Conservation (phyloP, 2,888 invertebrate species). For the Folsomia candida region DNA sequence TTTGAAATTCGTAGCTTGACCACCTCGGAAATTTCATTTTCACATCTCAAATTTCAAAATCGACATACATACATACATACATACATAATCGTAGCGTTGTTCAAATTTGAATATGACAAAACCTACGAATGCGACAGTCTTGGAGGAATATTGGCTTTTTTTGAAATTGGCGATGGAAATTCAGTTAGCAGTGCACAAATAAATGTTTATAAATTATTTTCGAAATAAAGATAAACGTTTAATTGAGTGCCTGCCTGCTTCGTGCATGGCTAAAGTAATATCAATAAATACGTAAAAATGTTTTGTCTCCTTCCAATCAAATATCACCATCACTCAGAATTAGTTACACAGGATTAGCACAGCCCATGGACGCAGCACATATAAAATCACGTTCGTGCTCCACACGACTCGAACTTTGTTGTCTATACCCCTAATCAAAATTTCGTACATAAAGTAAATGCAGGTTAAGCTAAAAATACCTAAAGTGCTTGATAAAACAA, state of each 20-base stretch:
- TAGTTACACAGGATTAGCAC: neutral
- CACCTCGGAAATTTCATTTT: no score
- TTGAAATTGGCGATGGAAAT: neutral
- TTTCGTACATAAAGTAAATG: neutral
- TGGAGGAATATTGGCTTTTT: constrained; percentile 12
- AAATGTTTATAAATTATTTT: neutral
- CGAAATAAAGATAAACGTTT: neutral
- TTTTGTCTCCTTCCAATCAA: neutral
- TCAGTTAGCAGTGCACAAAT: no score
- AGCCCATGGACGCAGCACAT: neutral
- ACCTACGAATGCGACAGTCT: no score
- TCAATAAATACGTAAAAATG: constrained; percentile 2
- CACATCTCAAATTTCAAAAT: no score
- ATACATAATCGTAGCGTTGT: no score
- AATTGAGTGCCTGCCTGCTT: neutral
- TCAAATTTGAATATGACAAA: no score
- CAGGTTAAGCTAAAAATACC: neutral
- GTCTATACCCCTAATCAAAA: neutral
- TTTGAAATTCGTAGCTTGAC: no score
- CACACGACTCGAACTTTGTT: neutral
- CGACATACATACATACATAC: no score
- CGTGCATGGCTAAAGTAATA: neutral
- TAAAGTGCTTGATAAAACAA: neutral
- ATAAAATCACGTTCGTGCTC: neutral
- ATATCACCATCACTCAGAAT: neutral